phyloP scores from a whole-genome alignment of 2,888 invertebrate genomes.

The Acleris emargana region DNA sequence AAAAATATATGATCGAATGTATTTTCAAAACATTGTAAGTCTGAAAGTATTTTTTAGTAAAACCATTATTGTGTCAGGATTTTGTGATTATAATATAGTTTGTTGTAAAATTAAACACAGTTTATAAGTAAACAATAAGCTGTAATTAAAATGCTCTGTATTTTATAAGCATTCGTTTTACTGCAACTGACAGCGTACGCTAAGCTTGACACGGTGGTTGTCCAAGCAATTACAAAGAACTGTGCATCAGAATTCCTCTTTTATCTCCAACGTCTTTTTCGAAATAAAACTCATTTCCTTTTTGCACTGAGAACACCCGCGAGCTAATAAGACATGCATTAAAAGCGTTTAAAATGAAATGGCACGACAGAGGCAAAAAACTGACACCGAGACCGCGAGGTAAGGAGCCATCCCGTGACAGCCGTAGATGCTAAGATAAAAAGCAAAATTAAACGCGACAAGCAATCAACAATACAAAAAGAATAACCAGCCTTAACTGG shows the following conservation, averaged over 20 bases:
- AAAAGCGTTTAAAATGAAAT: constrained; percentile 61
- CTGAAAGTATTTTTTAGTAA: too few species aligned
- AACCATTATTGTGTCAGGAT: too few species aligned
- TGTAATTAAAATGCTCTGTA: background rate
- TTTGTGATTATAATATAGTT: too few species aligned
- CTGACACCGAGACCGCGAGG: constrained; percentile 61
- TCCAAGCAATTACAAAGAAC: constrained; percentile 20
- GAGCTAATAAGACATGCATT: constrained; percentile 63
- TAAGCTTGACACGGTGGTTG: constrained; percentile 24
- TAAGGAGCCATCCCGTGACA: constrained; percentile 66
- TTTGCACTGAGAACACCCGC: constrained; percentile 49
- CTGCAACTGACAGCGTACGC: constrained; percentile 10
- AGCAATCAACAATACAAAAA: background rate
- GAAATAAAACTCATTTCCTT: constrained; percentile 35
- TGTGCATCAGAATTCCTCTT: constrained; percentile 10
- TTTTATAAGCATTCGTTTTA: constrained; percentile 17
- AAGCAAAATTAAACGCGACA: constrained; percentile 44
- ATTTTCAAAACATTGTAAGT: too few species aligned
- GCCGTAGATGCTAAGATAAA: constrained; percentile 61
- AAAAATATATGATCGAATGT: too few species aligned
- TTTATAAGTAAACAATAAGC: too few species aligned
- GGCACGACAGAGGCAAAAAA: constrained; percentile 60
- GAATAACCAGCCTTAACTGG: constrained; percentile 43
- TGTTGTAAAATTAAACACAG: too few species aligned
- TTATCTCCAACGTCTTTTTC: constrained; percentile 34